Evolutionary conservation across 2,797 vertebrate genomes (phyloP), one percentile per base, ranked within the genome.

Genomic region (Hypotaenidia philippensis): DNA sequence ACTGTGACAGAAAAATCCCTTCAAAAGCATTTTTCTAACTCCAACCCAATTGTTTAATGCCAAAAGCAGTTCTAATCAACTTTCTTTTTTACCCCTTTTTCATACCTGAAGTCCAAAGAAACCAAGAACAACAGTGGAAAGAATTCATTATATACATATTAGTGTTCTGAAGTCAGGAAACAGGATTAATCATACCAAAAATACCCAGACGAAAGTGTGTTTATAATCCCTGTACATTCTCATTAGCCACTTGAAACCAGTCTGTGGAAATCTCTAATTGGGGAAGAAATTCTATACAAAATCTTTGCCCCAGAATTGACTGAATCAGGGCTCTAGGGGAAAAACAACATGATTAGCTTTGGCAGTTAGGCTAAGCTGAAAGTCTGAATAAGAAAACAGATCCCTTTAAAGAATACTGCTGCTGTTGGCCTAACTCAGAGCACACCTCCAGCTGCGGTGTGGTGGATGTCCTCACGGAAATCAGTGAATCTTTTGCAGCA

Each of bases 291-390:
- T 95, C 89, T 95, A 44, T 95, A 95, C 93, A 96, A 96, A 96
- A 95, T 96, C 96, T 97, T 93, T 96, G 93, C 94, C 93, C 95
- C 94, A 26, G 87, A 92, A 97, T 95, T 97, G 94, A 96, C 92
- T 95, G 93, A 95, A 96, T 95, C 83, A 93, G 89, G 84, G 41
- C 95, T 95, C 92, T 89, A 83, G 93, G 95, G 95, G 78, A 69
- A 91, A 92, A 89, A 6, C 93, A 94, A 80, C 87, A 65, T 91
- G 89, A 97, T 93, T 94, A 96, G 49, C 71, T 94, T 83, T 96
- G 96, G 94, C 96, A 97, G 89, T 57, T 80, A 65, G 81, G 71
- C 65, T 93, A 83, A 79, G 81, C 77, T 92, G 83, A 87, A 84
- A 87, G 63, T 56, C 90, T 65, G 89, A 87, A 72, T 79, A 78